A percentile compares a stretch with the other conserved stretches of the same genome.
Evolutionary conservation across 2,888 invertebrate genomes (phyloP).

Genomic region (Phyllotreta striolata): DNA sequence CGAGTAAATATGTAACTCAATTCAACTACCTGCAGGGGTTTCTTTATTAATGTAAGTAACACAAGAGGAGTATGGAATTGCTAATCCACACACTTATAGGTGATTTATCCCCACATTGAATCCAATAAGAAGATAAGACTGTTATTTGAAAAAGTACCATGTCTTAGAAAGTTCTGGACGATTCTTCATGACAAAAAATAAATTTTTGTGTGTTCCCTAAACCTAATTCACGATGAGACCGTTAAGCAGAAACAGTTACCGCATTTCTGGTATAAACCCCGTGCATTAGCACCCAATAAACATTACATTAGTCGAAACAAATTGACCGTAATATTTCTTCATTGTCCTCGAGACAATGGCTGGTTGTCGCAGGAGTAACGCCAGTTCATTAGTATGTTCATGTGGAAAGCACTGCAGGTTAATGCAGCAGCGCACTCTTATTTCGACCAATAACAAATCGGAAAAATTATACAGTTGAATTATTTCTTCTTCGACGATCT

Average conservation of each 20-base stretch:
- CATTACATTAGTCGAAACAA: constrained; percentile 20
- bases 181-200: too few species aligned
- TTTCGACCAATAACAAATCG: not conserved
- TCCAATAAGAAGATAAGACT: too few species aligned
- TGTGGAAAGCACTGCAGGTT: constrained; percentile 22
- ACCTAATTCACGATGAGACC: constrained; percentile 15
- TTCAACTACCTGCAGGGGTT: too few species aligned
- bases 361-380: constrained; percentile 19
- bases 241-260: constrained; percentile 16
- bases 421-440: constrained; percentile 7
- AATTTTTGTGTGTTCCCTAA: constrained; percentile 3
- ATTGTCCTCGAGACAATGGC: constrained; percentile 36
- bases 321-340: constrained; percentile 25
- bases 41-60: too few species aligned
- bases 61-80: too few species aligned
- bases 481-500: not conserved
- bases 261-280: constrained; percentile 2
- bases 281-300: constrained; percentile 19
- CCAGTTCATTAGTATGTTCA: constrained; percentile 34
- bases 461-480: not conserved
- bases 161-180: too few species aligned
- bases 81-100: too few species aligned
- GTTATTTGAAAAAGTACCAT: too few species aligned
- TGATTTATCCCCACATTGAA: too few species aligned
- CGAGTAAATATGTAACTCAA: too few species aligned